Evolutionary conservation across 2,797 vertebrate genomes (phyloP).

Genomic region (Tarsius wallacei): DNA sequence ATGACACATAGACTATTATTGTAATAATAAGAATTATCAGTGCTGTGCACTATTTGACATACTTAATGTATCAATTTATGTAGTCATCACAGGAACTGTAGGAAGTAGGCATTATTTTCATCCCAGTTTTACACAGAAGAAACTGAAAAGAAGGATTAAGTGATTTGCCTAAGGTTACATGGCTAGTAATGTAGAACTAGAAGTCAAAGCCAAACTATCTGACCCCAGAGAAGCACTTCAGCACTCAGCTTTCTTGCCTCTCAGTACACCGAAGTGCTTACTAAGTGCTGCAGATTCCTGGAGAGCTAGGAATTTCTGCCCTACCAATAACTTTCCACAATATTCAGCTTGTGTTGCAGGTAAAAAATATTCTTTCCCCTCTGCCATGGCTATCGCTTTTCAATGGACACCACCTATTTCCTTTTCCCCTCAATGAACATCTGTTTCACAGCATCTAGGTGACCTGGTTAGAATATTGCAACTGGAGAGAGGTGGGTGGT

Average conservation of each 20-base stretch:
- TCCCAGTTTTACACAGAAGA: not conserved
- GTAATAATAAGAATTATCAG: not conserved
- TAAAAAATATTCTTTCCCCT: conserved; percentile 68
- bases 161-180: not conserved
- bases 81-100: not conserved
- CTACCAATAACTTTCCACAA: conserved; percentile 57
- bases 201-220: not conserved
- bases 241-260: not conserved
- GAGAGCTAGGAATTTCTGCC: conserved; percentile 12
- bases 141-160: not conserved
- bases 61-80: not conserved
- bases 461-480: conserved; percentile 73
- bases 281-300: conserved; percentile 46
- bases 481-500: conserved; percentile 73
- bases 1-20: not conserved
- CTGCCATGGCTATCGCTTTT: conserved; percentile 63
- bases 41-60: not conserved
- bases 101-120: not conserved
- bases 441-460: conserved; percentile 70
- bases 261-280: not conserved
- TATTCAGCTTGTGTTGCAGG: conserved; percentile 56
- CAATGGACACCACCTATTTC: conserved; percentile 67
- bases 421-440: conserved; percentile 67
- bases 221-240: not conserved
- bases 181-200: not conserved